These are phyloP conservation scores for Thalpophila matura DNA, from an alignment of 2,888 invertebrate species.

Conservation along the genomic window DNA sequence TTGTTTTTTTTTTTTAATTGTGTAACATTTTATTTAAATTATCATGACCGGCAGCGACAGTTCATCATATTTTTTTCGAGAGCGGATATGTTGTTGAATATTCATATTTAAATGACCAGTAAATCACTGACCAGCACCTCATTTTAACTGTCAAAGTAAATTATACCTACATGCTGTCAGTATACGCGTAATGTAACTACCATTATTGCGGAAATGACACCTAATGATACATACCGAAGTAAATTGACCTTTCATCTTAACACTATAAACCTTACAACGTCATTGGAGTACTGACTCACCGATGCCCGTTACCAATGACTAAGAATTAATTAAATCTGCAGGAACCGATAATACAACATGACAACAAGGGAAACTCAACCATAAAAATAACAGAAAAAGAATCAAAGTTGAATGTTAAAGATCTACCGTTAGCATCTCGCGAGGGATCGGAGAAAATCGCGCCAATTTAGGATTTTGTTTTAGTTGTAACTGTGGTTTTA, in stretches of 20 bases:
- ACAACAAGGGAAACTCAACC: slow-evolving; percentile 65
- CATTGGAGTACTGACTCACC: slow-evolving; percentile 79
- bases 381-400: slow-evolving; percentile 67
- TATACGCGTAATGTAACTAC: slow-evolving; percentile 24
- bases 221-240: slow-evolving; percentile 39
- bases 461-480: slow-evolving; percentile 84
- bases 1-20: too few relatives aligned
- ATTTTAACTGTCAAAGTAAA: slow-evolving; percentile 32
- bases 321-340: slow-evolving; percentile 87
- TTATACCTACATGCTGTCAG: slow-evolving; percentile 30
- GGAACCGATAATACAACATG: slow-evolving; percentile 74
- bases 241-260: slow-evolving; percentile 50
- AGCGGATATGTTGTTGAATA: neutral
- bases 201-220: slow-evolving; percentile 48
- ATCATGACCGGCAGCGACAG: too few relatives aligned
- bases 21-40: too few relatives aligned
- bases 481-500: slow-evolving; percentile 72
- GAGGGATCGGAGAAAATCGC: slow-evolving; percentile 77
- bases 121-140: slow-evolving; percentile 27
- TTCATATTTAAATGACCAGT: slow-evolving; percentile 36
- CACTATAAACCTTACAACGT: slow-evolving; percentile 55
- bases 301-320: slow-evolving; percentile 85
- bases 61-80: too few relatives aligned
- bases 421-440: slow-evolving; percentile 78
- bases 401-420: slow-evolving; percentile 58